These are phyloP conservation scores for Drosophila trapezifrons DNA, from an alignment of 1,140 invertebrate genomes.

Conservation along the genomic window DNA sequence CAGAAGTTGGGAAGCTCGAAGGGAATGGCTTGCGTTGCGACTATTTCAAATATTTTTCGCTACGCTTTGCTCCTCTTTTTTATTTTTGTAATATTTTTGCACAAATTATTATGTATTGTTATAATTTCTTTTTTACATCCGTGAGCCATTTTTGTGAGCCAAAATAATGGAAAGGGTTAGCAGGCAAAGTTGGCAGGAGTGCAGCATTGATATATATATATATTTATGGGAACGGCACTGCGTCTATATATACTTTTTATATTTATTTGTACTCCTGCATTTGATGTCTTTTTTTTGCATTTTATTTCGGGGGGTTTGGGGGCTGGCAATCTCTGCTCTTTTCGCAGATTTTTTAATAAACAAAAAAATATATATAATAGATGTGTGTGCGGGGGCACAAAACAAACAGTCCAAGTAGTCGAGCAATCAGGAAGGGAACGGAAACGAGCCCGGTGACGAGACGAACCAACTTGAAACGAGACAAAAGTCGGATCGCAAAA, in stretches of 20 bases:
- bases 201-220: conserved; percentile 48
- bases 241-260: conserved; percentile 17
- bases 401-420: conserved; percentile 61
- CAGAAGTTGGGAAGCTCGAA: conserved; percentile 5
- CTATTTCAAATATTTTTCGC: conserved; percentile 66
- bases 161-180: not conserved
- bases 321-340: conserved; percentile 33
- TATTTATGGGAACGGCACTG: conserved; percentile 1
- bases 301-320: not conserved
- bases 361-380: conserved; percentile 27
- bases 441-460: conserved; percentile 14
- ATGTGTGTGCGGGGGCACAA: conserved; percentile 21
- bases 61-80: conserved; percentile 4
- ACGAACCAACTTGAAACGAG: conserved; percentile 23
- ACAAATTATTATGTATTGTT: conserved; percentile 81
- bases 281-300: conserved; percentile 4
- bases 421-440: conserved; percentile 31
- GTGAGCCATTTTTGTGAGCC: conserved; percentile 19
- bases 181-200: conserved; percentile 21
- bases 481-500: conserved; percentile 55
- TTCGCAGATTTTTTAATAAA: conserved; percentile 34
- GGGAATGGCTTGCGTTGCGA: conserved; percentile 46
- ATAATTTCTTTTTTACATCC: conserved; percentile 57
- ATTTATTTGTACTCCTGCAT: conserved; percentile 21
- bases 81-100: conserved; percentile 69